Base-by-base conservation (phyloP, 2,797 vertebrate species). In the Ara ararauna region DNA sequence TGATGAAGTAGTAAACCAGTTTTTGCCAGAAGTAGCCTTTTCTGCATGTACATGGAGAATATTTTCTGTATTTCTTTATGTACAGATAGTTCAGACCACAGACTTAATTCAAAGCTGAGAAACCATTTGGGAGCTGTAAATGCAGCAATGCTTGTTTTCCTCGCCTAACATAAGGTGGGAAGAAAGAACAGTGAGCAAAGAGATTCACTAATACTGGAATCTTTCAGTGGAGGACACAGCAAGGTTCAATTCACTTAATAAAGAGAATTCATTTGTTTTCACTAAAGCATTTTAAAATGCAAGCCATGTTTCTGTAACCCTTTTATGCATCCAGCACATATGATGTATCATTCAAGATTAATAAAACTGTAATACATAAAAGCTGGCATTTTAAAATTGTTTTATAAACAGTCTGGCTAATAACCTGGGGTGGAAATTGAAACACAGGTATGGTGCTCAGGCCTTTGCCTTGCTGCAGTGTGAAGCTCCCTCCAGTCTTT, bases 211-310 rank as follows among this genome's bases (percentile, higher is more conserved):
- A 67, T 67, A 67, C 60, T 32, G 42, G 64, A 94, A 67, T 84
- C 71, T 90, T 95, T 86, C 91, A 5, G 11, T 87, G 91, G 95
- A 94, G 93, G 95, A 93, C 93, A 76, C 83, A 66, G 67, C 91
- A 81, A 96, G 93, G 92, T 96, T 96, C 94, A 94, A 27, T 95
- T 95, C 89, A 84, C 77, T 96, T 92, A 96, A 94, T 95, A 90
- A 93, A 88, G 87, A 93, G 78, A 96, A 96, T 94, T 94, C 89
- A 66, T 95, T 92, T 92, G 82, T 94, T 92, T 96, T 91, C 91
- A 85, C 85, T 67, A 85, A 89, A 96, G 82, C 78, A 15, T 54
- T 93, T 92, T 93, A 92, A 96, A 94, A 95, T 93, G 76, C 96
- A 96, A 83, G 51, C 82, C n/a, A 1, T 93, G 92, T 92, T 95